phyloP scores from a whole-genome alignment of 2,113 vertebrate species.

The Pteropus alecto region DNA sequence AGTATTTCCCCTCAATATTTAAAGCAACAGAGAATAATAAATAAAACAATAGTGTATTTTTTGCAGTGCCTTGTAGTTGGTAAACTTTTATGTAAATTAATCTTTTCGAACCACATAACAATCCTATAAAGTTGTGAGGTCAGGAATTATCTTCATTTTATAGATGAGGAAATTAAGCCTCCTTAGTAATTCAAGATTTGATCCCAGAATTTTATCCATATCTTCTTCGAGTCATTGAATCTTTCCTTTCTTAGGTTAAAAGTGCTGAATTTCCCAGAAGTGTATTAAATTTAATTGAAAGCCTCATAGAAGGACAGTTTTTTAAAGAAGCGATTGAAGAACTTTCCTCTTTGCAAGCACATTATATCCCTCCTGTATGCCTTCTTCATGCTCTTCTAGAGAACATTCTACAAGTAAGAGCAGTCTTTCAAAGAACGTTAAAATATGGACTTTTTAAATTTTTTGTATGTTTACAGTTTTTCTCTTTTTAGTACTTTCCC shows the following conservation, averaged over 20 bases:
- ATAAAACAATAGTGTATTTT: not conserved
- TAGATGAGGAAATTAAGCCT: not conserved
- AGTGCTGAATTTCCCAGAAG: conserved; percentile 56
- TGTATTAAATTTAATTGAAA: conserved; percentile 76
- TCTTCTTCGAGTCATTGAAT: conserved; percentile 39
- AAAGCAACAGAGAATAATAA: not conserved
- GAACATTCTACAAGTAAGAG: conserved; percentile 87
- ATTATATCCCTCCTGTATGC: conserved; percentile 84
- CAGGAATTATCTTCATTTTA: not conserved
- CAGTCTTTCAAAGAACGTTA: not conserved
- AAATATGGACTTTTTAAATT: not conserved
- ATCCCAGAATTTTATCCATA: not conserved
- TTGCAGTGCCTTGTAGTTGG: not conserved
- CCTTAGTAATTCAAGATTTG: conserved; percentile 6
- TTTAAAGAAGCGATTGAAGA: conserved; percentile 90
- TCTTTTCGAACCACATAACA: not conserved
- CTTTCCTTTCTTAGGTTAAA: conserved; percentile 75
- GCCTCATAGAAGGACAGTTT: conserved; percentile 84
- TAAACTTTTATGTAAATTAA: not conserved
- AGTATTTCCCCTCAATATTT: not conserved
- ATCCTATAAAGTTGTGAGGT: not conserved
- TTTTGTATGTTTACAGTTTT: not conserved
- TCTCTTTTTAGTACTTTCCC: not conserved
- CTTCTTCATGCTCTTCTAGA: conserved; percentile 88
- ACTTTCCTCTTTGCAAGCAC: conserved; percentile 84